Conservation (phyloP, 2,113 vertebrate species). For the Willisornis vidua region DNA sequence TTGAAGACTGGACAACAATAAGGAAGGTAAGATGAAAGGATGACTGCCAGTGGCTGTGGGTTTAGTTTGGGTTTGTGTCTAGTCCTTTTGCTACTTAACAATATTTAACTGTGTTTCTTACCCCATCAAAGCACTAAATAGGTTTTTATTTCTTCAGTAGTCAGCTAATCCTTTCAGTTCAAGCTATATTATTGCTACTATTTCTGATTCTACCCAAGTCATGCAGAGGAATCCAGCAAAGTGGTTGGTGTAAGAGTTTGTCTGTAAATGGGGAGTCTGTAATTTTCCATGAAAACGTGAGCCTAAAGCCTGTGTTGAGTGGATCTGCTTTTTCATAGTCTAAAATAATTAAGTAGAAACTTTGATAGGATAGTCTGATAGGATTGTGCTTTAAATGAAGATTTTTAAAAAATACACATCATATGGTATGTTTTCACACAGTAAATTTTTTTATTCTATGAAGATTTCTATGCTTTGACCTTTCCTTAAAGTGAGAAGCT, state of each 20-base stretch:
- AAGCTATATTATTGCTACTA: neutral
- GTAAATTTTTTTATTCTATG: neutral
- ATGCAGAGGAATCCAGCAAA: neutral
- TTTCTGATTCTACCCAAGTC: neutral
- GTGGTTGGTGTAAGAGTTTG: neutral
- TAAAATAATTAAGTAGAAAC: neutral
- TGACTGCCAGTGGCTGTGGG: neutral
- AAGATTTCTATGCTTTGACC: neutral
- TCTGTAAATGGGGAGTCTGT: neutral
- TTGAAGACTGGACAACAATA: slow-evolving; percentile 97
- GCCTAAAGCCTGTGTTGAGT: neutral
- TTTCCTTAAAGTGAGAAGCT: neutral
- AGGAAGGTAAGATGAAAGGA: slow-evolving; percentile 83
- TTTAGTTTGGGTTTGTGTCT: neutral
- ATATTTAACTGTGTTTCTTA: neutral
- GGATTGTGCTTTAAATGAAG: neutral
- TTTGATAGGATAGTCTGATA: neutral
- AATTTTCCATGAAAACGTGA: neutral
- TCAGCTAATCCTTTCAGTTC: neutral
- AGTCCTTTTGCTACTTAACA: neutral
- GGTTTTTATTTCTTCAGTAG: neutral
- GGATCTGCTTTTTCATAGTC: neutral
- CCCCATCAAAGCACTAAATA: neutral
- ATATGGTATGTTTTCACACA: neutral
- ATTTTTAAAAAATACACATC: neutral